phyloP scores from a whole-genome alignment of 2,888 invertebrate genomes.

The Cephus pulcher region DNA sequence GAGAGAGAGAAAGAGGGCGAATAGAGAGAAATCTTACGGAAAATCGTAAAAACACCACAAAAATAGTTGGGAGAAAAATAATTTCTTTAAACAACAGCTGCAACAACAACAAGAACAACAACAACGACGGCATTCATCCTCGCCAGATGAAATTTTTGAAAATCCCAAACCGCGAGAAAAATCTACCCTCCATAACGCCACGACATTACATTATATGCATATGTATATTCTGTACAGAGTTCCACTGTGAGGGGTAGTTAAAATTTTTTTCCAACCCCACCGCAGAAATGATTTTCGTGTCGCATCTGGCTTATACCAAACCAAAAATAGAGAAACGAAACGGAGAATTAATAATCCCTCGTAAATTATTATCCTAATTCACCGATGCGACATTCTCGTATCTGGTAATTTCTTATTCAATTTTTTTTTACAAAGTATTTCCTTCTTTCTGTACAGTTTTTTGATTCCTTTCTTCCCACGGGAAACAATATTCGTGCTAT shows the following conservation, averaged over 20 bases:
- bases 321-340: background rate
- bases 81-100: background rate
- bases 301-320: background rate
- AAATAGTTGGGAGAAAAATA: background rate
- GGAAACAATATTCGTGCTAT: background rate
- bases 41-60: background rate
- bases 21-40: background rate
- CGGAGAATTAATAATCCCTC: background rate
- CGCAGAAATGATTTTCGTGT: background rate
- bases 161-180: background rate
- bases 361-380: background rate
- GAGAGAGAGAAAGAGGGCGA: background rate
- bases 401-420: background rate
- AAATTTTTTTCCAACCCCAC: background rate
- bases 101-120: background rate
- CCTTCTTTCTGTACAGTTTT: background rate
- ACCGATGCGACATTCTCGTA: background rate
- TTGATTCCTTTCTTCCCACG: background rate
- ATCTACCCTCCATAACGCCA: background rate
- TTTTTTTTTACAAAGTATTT: no score
- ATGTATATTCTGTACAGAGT: constrained; percentile 5
- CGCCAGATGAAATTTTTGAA: background rate
- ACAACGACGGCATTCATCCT: background rate
- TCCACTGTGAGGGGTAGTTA: background rate
- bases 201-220: constrained; percentile 6